phyloP scores from a whole-genome alignment of 2,888 invertebrate genomes.

The Hyalella azteca region DNA sequence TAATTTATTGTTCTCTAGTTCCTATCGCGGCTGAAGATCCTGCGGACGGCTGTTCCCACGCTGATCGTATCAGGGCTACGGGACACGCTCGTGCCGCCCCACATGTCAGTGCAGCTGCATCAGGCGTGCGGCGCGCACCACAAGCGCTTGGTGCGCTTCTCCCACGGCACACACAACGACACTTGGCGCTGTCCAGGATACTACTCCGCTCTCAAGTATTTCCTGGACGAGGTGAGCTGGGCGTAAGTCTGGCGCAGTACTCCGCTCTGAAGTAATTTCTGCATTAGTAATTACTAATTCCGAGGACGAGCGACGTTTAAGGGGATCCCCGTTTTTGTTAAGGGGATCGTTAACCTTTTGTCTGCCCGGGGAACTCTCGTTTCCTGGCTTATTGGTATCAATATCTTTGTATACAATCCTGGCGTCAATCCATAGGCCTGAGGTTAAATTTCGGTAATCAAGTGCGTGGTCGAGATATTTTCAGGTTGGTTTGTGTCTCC shows the following conservation, averaged over 20 bases:
- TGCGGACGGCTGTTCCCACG: constrained; percentile 75
- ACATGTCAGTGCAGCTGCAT: constrained; percentile 85
- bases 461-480: no score
- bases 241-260: not conserved
- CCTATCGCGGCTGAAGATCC: constrained; percentile 71
- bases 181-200: constrained; percentile 91
- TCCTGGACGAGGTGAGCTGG: constrained; percentile 63
- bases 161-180: constrained; percentile 89
- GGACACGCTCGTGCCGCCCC: constrained; percentile 86
- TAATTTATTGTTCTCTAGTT: no score
- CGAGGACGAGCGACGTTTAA: no score
- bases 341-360: no score
- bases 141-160: constrained; percentile 79
- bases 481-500: no score
- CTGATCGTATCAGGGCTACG: constrained; percentile 87
- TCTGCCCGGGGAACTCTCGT: no score
- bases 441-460: no score
- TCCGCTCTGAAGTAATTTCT: not conserved
- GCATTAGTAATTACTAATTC: no score
- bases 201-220: constrained; percentile 63
- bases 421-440: no score
- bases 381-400: no score
- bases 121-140: constrained; percentile 75
- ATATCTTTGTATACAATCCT: no score
- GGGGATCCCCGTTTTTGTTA: no score